Base-by-base conservation (phyloP, 2,888 invertebrate genomes). In the Epiperipatus broadwayi region DNA sequence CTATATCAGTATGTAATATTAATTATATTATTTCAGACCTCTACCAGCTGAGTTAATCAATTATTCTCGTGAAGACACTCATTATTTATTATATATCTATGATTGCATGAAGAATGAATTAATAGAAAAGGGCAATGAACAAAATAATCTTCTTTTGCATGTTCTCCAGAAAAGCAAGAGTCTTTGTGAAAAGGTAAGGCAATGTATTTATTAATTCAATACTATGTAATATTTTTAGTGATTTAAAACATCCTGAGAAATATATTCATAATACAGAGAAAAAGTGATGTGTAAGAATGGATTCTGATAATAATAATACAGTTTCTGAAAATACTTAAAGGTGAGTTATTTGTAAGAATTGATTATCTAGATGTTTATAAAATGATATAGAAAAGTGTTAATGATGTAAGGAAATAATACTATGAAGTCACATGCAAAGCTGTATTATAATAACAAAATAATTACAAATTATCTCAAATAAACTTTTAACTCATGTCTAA, bases 41-140 rank as follows among this genome's bases (percentile, higher is more conserved):
- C 60, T 95, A 30, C 80, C 87, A 0, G 66, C 69, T 3, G 77
- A 80, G 53, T 64, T 91, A 49, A 59, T 80, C 7, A 52, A 57
- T 27, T 97, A 97, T 60, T 95, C 95, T 0, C 69, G 91, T 12
- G 73, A 73, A 55, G 95, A 97, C 60, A 95, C 95, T 0, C 95
- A 93, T 61, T 91, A 81, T 58, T 64, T 97, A 42, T 69, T 93
- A 3, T 81, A 83, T 56, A 75, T 93, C 45, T 89, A 81, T 64
- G 77, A 83, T 41, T 59, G 67, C 27, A 61, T 93, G 63, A 72
- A 68, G 41, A 75, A 74, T 47, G 77, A 79, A 40, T 62, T 95
- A 27, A 54, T 84, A 3, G 65, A 68, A 3, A 62, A 64, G 43
- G 60, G 62, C 1, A 72, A 76, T 49, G 71, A 70, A 1, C 60